Percentiles rank a stretch among this genome's conserved stretches.
Conservation (phyloP, 1,140 invertebrate genomes). For the Leptinotarsa defecta region DNA sequence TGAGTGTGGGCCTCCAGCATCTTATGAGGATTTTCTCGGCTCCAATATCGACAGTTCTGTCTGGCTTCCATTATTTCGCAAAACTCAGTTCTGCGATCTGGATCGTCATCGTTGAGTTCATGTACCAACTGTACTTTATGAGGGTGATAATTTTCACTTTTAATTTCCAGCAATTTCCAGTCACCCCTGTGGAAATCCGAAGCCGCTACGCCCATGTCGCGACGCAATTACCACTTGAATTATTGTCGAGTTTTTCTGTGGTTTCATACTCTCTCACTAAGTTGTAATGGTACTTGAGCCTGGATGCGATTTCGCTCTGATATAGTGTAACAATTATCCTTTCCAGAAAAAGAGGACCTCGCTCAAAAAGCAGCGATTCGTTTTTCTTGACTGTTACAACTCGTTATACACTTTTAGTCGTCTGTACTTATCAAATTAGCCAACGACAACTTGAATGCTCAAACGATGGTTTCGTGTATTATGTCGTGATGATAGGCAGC, state of each 20-base stretch:
- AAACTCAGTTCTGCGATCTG: neutral
- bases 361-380: neutral
- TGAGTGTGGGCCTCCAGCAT: no score
- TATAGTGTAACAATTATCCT: conserved; percentile 6
- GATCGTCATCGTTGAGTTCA: neutral
- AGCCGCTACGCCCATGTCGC: neutral
- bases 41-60: neutral
- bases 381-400: neutral
- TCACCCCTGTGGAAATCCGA: no score
- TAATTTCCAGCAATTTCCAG: no score
- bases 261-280: conserved; percentile 15
- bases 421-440: neutral
- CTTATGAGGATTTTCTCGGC: no score
- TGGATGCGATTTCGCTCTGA: conserved; percentile 9
- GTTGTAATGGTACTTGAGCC: conserved; percentile 15
- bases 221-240: conserved; percentile 25
- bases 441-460: no score
- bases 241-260: conserved; percentile 16
- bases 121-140: neutral
- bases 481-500: no score
- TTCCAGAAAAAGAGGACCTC: neutral
- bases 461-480: no score
- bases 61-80: neutral
- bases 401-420: neutral
- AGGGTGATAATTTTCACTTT: neutral